Base-by-base conservation (phyloP, 2,888 invertebrate genomes). In the Hipparchia sbordonii region DNA sequence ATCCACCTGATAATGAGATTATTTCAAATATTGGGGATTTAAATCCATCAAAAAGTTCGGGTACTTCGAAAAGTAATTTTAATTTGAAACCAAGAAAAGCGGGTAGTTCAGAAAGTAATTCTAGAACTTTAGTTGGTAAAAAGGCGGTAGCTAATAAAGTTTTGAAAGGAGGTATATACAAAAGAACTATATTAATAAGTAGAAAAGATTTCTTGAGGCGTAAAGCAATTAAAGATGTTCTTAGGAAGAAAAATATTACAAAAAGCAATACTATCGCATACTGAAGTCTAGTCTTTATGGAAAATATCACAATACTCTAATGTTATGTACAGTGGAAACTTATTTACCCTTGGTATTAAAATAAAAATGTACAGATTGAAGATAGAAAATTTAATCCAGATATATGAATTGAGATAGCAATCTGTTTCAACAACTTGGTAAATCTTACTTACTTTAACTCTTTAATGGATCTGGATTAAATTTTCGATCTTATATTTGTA, bases 181-280 rank as follows among this genome's bases (percentile, higher is more conserved):
- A 72, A 23, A 81, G 83, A 71, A 80, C 76, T 6, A 78, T 86
- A 6, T 82, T 82, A 72, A 78, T 89, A 0, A 86, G 82, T 73
- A 87, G 77, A 69, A 81, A 78, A n/a, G 86, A 87, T 3, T 77
- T 82, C 6, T 33, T 65, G 57, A 57, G 57, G 23, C 33, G 48
- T 33, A 51, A 65, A 12, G 65, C 51, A 33, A 65, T 13, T 2
- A 65, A 65, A 65, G 65, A 65, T 51, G 9, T 33, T 9, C 65
- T 65, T 12, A 23, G 65, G 3, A 51, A 65, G 33, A 52, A 65
- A 65, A 33, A 33, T 10, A 12, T 12, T 12, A 33, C 23, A 10
- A 39, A 23, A 48, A 6, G 48, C 62, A 62, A 62, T 62, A 63
- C 13, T 23, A 8, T 13, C 39, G 12, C 39, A 59, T 33, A 33